phyloP scores from a whole-genome alignment of 2,113 vertebrate species.

The Bubo blakistoni region DNA sequence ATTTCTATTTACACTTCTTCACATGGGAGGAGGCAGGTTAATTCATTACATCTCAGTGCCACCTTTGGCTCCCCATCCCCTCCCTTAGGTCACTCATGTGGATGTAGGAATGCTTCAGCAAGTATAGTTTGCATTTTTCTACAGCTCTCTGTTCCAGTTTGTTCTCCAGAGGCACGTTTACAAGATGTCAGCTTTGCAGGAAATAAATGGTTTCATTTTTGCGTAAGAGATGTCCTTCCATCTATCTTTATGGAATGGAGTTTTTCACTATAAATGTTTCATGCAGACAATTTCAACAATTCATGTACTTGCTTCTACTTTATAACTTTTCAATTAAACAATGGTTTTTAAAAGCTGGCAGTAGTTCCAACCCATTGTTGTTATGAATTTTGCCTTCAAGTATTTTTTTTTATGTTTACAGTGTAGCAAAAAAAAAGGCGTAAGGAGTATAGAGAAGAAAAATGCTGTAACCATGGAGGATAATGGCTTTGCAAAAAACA shows the following conservation, averaged over 20 bases:
- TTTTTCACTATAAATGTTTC: slow-evolving; percentile 64
- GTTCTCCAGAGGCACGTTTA: background rate
- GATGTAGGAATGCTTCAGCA: slow-evolving; percentile 12
- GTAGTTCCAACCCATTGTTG: background rate
- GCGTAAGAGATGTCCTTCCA: slow-evolving; percentile 45
- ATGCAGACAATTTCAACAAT: slow-evolving; percentile 60
- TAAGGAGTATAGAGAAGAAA: background rate
- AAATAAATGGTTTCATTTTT: background rate
- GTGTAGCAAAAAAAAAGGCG: background rate
- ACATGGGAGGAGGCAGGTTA: slow-evolving; percentile 25
- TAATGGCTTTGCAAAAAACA: background rate
- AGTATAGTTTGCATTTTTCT: slow-evolving; percentile 21
- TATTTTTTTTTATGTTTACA: slow-evolving; percentile 6
- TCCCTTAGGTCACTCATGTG: background rate
- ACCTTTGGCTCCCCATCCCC: background rate
- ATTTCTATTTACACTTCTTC: slow-evolving; percentile 67
- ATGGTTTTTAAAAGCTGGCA: slow-evolving; percentile 45
- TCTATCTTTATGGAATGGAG: slow-evolving; percentile 31
- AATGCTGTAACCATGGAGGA: background rate
- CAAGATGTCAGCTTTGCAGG: slow-evolving; percentile 3
- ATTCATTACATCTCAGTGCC: slow-evolving; percentile 7
- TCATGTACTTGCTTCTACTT: slow-evolving; percentile 47
- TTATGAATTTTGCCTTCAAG: slow-evolving; percentile 25
- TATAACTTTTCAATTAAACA: slow-evolving; percentile 68
- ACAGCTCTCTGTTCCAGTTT: background rate